phyloP scores from a whole-genome alignment of 2,888 invertebrate species.

The Papilio elwesi region DNA sequence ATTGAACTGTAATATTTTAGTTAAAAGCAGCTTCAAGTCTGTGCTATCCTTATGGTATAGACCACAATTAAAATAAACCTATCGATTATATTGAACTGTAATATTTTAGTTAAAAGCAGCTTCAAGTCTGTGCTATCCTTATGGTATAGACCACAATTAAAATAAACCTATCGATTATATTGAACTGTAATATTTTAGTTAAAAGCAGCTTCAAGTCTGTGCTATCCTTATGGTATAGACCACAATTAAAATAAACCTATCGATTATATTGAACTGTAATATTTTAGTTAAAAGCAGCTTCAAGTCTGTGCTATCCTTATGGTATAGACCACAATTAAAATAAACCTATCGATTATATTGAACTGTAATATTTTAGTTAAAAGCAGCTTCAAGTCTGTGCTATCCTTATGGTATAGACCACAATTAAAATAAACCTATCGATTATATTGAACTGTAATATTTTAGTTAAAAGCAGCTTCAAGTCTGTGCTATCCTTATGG shows the following conservation, averaged over 20 bases:
- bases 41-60: too few relatives aligned
- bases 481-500: too few relatives aligned
- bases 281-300: not conserved
- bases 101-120: not conserved
- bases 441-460: not conserved
- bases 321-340: not conserved
- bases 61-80: not conserved
- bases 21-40: not conserved
- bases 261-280: not conserved
- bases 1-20: not conserved
- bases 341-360: not conserved
- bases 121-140: too few relatives aligned
- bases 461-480: not conserved
- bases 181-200: not conserved
- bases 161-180: not conserved
- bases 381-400: not conserved
- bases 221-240: too few relatives aligned
- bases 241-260: not conserved
- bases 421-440: not conserved
- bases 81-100: not conserved
- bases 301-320: too few relatives aligned
- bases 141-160: not conserved
- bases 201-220: not conserved
- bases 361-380: not conserved
- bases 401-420: too few relatives aligned